Percentiles rank a stretch among this genome's conserved stretches.
These are phyloP conservation scores for Antennarius striatus DNA, from an alignment of 2,113 vertebrate species.

Conservation along the genomic window DNA sequence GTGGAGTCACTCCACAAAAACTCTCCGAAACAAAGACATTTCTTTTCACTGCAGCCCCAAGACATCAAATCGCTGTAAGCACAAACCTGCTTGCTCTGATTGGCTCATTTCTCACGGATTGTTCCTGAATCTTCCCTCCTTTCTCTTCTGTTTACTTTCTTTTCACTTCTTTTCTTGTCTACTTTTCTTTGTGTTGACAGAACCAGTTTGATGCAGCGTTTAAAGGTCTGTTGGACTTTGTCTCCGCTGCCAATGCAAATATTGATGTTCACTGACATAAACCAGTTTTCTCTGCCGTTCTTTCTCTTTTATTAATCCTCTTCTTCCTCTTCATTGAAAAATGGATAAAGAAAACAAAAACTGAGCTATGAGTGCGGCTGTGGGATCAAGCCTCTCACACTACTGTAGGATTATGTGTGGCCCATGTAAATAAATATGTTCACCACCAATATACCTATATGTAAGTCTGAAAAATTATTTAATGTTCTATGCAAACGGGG, in stretches of 20 bases:
- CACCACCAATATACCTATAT: too few relatives aligned
- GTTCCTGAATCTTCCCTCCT: not conserved
- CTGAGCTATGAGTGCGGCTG: not conserved
- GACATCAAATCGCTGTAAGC: not conserved
- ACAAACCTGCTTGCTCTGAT: not conserved
- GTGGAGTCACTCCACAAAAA: not conserved
- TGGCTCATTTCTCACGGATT: not conserved
- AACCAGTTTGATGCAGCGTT: slow-evolving; percentile 42
- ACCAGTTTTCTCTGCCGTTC: slow-evolving; percentile 30
- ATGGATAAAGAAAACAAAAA: not conserved
- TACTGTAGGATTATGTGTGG: too few relatives aligned
- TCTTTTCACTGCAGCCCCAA: not conserved
- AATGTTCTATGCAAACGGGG: too few relatives aligned
- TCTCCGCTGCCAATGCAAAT: slow-evolving; percentile 54
- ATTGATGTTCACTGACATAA: slow-evolving; percentile 33
- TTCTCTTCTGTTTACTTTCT: not conserved
- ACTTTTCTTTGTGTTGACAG: not conserved
- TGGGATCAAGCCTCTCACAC: not conserved
- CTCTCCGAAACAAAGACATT: not conserved
- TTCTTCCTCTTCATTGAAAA: slow-evolving; percentile 32
- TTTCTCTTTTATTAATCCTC: slow-evolving; percentile 17
- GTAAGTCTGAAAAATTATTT: too few relatives aligned
- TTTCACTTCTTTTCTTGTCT: not conserved
- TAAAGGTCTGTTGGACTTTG: slow-evolving; percentile 33
- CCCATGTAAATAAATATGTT: too few relatives aligned